Evolutionary conservation across 2,797 vertebrate species (phyloP), one percentile per base, ranked within the genome.

Genomic region (Dendrocincla tyrannina): DNA sequence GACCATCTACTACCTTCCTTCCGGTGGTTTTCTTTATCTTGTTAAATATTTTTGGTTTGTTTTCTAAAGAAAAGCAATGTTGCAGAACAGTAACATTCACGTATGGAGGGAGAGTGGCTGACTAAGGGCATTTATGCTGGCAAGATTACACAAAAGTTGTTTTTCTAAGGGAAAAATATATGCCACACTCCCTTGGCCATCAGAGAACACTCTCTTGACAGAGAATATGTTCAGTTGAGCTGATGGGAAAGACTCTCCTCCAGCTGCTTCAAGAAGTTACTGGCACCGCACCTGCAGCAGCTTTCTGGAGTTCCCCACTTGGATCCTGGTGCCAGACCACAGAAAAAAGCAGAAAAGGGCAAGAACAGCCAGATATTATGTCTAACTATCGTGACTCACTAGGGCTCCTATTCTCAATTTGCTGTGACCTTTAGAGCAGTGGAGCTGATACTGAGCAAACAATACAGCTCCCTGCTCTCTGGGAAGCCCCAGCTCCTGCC

Each of bases 361-460:
- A 70, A 78, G 55, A 92, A 11, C 42, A 88, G 92, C 68, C 85
- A 88, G 76, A 85, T 88, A 86, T 73, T 93, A 7, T 76, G 70
- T 63, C 85, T 23, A 64, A 87, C 60, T 53, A 46, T 63, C 17
- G 46, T 52, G 85, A 44, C 91, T 92, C 96, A 75, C 79, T 84
- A 18, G 95, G 96, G 82, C 88, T 96, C 92, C 94, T 79, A 68
- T 93, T 96, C 85, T 93, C 91, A 81, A 81, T 96, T 91, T 13
- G 3, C 73, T 52, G 93, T 94, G 92, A 96, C 94, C 87, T 96
- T 97, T 93, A 86, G 67, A 79, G 89, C 1, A 0, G 53, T 7
- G 39, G 79, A 46, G 82, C 82, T 66, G 91, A 81, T 66, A 66
- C 44, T n/a, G 91, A 86, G 94, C 55, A 83, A 64, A 95, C 87